These are phyloP conservation scores for Parauchenoglanis punctatus DNA, from an alignment of 2,797 vertebrate genomes.

Conservation along the genomic window DNA sequence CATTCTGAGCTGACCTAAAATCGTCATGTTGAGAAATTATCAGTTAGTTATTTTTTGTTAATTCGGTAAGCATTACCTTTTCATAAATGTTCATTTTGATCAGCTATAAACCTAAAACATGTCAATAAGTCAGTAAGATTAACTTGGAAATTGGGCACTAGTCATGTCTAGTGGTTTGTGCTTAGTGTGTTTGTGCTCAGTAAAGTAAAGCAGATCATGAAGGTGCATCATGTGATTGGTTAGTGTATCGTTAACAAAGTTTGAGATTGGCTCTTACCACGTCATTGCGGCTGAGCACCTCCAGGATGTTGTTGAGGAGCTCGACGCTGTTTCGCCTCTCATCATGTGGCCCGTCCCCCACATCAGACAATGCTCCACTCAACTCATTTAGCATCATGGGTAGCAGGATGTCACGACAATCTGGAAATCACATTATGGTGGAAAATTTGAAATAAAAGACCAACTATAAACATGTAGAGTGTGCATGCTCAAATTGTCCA, in stretches of 20 bases:
- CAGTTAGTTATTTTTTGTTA: not conserved
- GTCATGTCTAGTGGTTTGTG: not conserved
- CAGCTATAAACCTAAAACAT: not conserved
- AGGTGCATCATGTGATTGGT: slow-evolving; percentile 49
- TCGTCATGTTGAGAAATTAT: not conserved
- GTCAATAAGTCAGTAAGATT: not conserved
- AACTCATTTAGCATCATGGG: slow-evolving; percentile 94
- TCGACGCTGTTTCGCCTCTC: slow-evolving; percentile 84
- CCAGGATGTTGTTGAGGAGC: slow-evolving; percentile 92
- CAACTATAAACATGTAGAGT: not conserved
- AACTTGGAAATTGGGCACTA: not conserved
- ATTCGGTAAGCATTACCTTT: not conserved
- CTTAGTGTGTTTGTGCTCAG: not conserved
- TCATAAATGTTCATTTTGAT: not conserved
- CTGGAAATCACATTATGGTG: slow-evolving; percentile 67
- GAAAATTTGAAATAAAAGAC: not conserved
- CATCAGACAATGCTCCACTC: slow-evolving; percentile 77
- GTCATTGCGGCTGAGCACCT: slow-evolving; percentile 88
- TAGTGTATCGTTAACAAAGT: slow-evolving; percentile 7
- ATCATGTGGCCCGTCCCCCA: slow-evolving; percentile 72
- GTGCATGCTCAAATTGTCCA: not conserved
- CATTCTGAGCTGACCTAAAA: not conserved
- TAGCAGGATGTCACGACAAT: slow-evolving; percentile 92
- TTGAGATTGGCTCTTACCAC: slow-evolving; percentile 77
- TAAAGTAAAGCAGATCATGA: not conserved